Percentiles rank a stretch among this genome's conserved stretches.
Evolutionary conservation across 1,140 invertebrate species (phyloP).

Genomic region (Heliothis subflexa): DNA sequence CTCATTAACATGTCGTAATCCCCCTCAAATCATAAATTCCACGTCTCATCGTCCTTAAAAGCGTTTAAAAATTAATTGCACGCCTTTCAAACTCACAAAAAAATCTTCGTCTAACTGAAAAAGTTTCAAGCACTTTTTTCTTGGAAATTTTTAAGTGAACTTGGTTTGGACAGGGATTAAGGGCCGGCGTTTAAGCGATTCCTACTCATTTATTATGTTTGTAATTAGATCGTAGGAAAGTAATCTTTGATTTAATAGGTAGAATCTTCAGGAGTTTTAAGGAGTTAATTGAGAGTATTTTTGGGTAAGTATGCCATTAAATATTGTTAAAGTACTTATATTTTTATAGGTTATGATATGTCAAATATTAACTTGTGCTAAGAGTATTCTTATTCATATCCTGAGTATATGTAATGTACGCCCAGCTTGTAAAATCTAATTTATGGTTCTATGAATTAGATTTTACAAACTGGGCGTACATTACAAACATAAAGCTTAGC

Average conservation of each 20-base stretch:
- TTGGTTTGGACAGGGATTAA: conserved; percentile 39
- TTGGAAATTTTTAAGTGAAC: conserved; percentile 40
- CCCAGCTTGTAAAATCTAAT: too few species aligned
- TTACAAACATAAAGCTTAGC: too few species aligned
- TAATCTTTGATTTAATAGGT: background rate
- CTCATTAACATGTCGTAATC: conserved; percentile 19
- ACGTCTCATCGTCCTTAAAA: conserved; percentile 20
- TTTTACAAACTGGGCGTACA: too few species aligned
- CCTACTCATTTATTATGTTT: conserved; percentile 20
- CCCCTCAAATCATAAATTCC: conserved; percentile 5
- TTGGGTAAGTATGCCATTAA: too few species aligned
- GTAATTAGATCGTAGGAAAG: conserved; percentile 8
- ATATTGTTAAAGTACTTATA: background rate
- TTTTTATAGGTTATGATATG: too few species aligned
- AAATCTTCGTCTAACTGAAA: conserved; percentile 25
- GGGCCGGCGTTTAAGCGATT: background rate
- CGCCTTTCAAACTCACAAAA: conserved; percentile 33
- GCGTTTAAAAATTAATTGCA: conserved; percentile 42
- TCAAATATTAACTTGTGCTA: too few species aligned
- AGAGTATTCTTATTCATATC: too few species aligned
- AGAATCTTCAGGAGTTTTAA: background rate
- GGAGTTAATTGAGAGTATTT: background rate
- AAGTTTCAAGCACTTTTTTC: conserved; percentile 36
- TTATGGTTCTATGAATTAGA: too few species aligned
- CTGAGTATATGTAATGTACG: too few species aligned